phyloP scores from a whole-genome alignment of 2,113 vertebrate species.

The Macaca nemestrina region DNA sequence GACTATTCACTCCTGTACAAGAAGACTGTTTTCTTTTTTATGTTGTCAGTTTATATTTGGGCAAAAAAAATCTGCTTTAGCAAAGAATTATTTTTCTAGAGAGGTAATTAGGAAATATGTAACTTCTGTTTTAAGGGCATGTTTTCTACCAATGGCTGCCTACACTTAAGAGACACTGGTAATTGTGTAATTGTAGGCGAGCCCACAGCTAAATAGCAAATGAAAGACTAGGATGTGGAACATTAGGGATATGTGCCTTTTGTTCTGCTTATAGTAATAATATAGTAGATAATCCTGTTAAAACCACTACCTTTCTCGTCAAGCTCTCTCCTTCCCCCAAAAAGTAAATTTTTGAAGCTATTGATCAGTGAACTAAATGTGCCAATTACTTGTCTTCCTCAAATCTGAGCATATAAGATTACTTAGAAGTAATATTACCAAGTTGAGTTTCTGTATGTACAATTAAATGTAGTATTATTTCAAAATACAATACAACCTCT shows the following conservation, averaged over 20 bases:
- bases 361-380: background rate
- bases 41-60: background rate
- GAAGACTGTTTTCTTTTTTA: background rate
- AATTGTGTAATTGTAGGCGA: constrained; percentile 21
- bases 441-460: background rate
- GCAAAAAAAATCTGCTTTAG: background rate
- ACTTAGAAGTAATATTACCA: constrained; percentile 61
- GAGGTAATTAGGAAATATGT: constrained; percentile 47
- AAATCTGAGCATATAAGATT: constrained; percentile 10
- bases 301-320: constrained; percentile 40
- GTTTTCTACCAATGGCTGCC: background rate
- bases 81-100: constrained; percentile 50
- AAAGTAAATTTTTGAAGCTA: constrained; percentile 46
- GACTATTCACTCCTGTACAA: constrained; percentile 36
- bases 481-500: background rate
- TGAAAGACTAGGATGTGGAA: background rate
- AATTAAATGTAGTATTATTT: constrained; percentile 36
- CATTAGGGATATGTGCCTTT: background rate
- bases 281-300: constrained; percentile 42
- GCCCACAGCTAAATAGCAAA: background rate
- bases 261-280: constrained; percentile 32
- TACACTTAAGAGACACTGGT: constrained; percentile 1
- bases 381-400: background rate
- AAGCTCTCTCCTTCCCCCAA: background rate
- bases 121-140: constrained; percentile 49